Evolutionary conservation across 2,113 vertebrate species (phyloP), one percentile per base, ranked within the genome.

Genomic region (Echinops telfairi): DNA sequence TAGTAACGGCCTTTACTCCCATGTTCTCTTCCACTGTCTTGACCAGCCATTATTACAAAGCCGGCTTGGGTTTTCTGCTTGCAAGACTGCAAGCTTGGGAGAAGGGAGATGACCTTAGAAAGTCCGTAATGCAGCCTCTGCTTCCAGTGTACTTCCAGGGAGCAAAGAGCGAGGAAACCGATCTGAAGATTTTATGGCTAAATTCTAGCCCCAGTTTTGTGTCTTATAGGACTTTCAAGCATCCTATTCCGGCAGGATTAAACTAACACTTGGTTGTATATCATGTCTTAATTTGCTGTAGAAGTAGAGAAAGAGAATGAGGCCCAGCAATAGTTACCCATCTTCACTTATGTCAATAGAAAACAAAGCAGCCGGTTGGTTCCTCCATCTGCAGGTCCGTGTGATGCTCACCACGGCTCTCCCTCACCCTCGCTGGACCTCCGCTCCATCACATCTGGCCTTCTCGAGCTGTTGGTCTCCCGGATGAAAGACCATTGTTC

Each of bases 231-330:
- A 53, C 58, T 86, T 79, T 91, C n/a, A 40, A 90, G 81, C 87
- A 38, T 23, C 47, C 8, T 85, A 83, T 85, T 29, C 31, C 87
- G 43, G 33, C 9, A 76, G 23, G 31, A 89, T 93, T 92, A 60
- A 93, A 75, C 20, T n/a, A 1, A 33, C 15, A 29, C 77, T 81
- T 80, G 57, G 64, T 79, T 93, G 90, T 73, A 3, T 23, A 40
- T 82, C 68, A 80, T 77, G 60, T 91, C 10, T 86, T 89, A 33
- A 53, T 85, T 93, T 91, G 60, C 73, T 68, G 33, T 73, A 73
- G 36, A 73, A 70, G 29, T 82, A 8, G 43, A 70, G 73, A 66
- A 17, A 66, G 25, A 66, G 23, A 66, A 20, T 4, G 17, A 64
- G 62, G 3, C 7, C 9, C 9, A 53, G 47, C 12, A 53, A 14